These are phyloP conservation scores for Pherbina coryleti DNA, from an alignment of 2,888 invertebrate genomes.

Conservation along the genomic window DNA sequence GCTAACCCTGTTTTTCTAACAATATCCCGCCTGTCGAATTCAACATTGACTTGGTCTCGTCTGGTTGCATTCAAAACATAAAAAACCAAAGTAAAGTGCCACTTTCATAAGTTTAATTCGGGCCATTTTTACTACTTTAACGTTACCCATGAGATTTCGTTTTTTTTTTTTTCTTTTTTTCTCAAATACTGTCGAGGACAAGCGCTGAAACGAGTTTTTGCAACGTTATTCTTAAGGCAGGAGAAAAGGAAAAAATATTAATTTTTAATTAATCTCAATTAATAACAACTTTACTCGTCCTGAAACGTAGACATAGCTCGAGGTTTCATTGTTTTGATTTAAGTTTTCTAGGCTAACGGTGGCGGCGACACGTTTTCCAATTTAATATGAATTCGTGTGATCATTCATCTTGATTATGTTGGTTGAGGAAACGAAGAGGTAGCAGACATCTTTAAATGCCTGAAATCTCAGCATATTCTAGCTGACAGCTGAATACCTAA, in stretches of 20 bases:
- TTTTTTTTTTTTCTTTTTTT: background rate
- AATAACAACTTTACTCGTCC: constrained; percentile 30
- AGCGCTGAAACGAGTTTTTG: constrained; percentile 2
- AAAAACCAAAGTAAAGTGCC: constrained; percentile 1
- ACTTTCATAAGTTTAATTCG: constrained; percentile 1
- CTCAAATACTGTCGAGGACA: background rate
- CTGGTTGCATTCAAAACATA: background rate
- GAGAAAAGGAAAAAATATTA: constrained; percentile 24
- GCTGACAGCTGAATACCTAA: too few relatives aligned
- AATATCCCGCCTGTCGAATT: background rate
- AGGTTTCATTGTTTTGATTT: background rate
- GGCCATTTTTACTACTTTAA: background rate
- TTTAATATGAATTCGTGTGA: background rate
- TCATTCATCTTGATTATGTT: background rate
- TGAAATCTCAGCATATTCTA: too few relatives aligned
- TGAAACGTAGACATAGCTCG: constrained; percentile 20
- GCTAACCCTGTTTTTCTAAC: background rate
- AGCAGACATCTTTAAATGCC: too few relatives aligned
- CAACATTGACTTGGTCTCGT: background rate
- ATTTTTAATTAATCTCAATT: constrained; percentile 39
- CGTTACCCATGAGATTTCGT: background rate
- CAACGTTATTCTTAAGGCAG: constrained; percentile 8
- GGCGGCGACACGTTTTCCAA: background rate
- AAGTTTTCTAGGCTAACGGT: background rate
- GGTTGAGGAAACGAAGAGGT: background rate